These are phyloP conservation scores for Ligdia adustata DNA, from an alignment of 2,888 invertebrate species.

Conservation along the genomic window DNA sequence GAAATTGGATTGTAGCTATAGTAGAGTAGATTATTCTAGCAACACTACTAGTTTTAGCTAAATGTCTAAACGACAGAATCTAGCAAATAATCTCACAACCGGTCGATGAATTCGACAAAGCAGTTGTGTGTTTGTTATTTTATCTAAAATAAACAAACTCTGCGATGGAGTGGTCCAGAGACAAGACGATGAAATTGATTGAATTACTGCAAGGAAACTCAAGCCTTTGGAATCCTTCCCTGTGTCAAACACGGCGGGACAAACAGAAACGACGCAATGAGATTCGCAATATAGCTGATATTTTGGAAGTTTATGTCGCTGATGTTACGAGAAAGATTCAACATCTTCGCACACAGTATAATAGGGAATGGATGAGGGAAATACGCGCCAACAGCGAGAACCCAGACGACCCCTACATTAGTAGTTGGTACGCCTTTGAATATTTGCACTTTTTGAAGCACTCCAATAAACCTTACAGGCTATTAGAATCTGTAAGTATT, in stretches of 20 bases:
- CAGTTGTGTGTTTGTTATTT: slow-evolving; percentile 14
- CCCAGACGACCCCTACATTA: slow-evolving; percentile 79
- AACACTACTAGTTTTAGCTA: not conserved
- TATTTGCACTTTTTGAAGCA: slow-evolving; percentile 85
- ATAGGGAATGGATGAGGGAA: slow-evolving; percentile 83
- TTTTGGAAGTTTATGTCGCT: slow-evolving; percentile 63
- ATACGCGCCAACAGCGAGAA: slow-evolving; percentile 75
- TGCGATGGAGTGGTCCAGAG: slow-evolving; percentile 79
- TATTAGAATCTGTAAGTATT: slow-evolving; percentile 65
- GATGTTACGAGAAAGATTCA: slow-evolving; percentile 85
- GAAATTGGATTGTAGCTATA: too few species aligned
- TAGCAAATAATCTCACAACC: slow-evolving; percentile 53
- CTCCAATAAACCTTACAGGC: slow-evolving; percentile 74
- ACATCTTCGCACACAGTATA: slow-evolving; percentile 85
- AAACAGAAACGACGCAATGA: slow-evolving; percentile 77
- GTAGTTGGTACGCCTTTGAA: slow-evolving; percentile 84
- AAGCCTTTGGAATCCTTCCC: slow-evolving; percentile 70
- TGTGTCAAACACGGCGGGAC: slow-evolving; percentile 70
- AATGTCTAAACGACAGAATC: not conserved
- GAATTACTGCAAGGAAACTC: slow-evolving; percentile 73
- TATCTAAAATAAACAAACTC: slow-evolving; percentile 35
- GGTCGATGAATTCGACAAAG: slow-evolving; percentile 45
- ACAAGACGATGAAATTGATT: slow-evolving; percentile 74
- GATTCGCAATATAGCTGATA: slow-evolving; percentile 65
- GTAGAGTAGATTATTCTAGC: too few species aligned